Percentiles rank a stretch among this genome's conserved stretches.
Conservation (phyloP, 2,113 vertebrate genomes). For the Microcebus murinus region DNA sequence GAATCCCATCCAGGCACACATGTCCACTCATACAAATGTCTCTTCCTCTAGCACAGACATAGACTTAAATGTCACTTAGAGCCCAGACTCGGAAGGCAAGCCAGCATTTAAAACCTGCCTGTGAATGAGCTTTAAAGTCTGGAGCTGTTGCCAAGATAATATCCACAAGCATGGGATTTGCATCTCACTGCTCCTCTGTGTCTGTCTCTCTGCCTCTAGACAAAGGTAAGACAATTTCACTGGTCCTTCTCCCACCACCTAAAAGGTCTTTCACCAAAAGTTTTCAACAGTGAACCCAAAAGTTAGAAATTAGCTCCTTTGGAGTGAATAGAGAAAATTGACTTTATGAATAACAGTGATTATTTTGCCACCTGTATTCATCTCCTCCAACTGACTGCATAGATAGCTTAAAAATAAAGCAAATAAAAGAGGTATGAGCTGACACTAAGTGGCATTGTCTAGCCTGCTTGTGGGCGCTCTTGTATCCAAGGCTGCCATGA, state of each 20-base stretch:
- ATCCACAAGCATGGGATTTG: not conserved
- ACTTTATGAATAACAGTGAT: not conserved
- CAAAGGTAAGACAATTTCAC: not conserved
- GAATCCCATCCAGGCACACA: not conserved
- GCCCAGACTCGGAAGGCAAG: not conserved
- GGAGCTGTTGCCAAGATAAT: not conserved
- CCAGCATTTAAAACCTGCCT: not conserved
- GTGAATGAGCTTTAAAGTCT: not conserved
- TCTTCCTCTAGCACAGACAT: not conserved
- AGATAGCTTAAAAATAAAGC: not conserved
- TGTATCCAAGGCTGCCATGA: not conserved
- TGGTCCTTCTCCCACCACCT: not conserved
- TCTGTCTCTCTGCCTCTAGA: not conserved
- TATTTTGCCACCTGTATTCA: not conserved
- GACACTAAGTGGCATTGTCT: not conserved
- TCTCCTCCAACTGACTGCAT: not conserved
- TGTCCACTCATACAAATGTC: not conserved
- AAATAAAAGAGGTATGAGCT: not conserved
- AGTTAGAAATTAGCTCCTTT: not conserved
- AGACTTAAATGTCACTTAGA: not conserved
- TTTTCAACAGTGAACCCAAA: not conserved
- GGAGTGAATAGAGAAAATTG: not conserved
- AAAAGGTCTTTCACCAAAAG: not conserved
- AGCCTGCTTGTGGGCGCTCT: not conserved
- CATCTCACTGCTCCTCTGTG: not conserved